These are phyloP conservation scores for Scelioninae gen. 2 DNA, from an alignment of 2,888 invertebrate genomes.

Conservation along the genomic window DNA sequence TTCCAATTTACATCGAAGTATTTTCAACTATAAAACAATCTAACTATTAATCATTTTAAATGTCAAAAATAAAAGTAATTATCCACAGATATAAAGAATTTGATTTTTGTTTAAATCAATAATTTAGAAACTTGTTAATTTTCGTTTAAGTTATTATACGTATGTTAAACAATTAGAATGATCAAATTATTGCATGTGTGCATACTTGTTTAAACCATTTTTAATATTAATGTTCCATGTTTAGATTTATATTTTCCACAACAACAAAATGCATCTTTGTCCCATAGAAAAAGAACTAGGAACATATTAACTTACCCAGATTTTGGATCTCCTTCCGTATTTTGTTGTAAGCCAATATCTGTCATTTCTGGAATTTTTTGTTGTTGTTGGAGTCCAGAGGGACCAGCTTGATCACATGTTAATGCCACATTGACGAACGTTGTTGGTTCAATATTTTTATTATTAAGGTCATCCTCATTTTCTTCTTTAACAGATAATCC, in stretches of 20 bases:
- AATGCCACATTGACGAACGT: conserved; percentile 73
- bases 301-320: conserved; percentile 72
- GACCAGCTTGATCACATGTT: conserved; percentile 74
- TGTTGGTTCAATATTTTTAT: conserved; percentile 71
- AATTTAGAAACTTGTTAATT: too few species aligned
- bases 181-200: too few species aligned
- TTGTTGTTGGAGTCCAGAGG: conserved; percentile 74
- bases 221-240: conserved; percentile 5
- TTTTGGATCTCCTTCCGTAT: conserved; percentile 71
- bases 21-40: too few species aligned
- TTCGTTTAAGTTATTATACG: too few species aligned
- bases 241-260: conserved; percentile 66
- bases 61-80: too few species aligned
- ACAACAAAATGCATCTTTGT: conserved; percentile 70
- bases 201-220: background rate
- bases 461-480: conserved; percentile 70
- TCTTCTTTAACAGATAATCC: conserved; percentile 74
- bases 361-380: conserved; percentile 72
- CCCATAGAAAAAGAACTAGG: conserved; percentile 63
- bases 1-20: too few species aligned
- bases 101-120: too few species aligned
- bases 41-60: too few species aligned
- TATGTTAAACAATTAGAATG: too few species aligned
- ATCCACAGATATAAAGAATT: too few species aligned
- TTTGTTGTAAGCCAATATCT: conserved; percentile 69